phyloP scores from a whole-genome alignment of 1,140 invertebrate species.

The Aphis gossypii region DNA sequence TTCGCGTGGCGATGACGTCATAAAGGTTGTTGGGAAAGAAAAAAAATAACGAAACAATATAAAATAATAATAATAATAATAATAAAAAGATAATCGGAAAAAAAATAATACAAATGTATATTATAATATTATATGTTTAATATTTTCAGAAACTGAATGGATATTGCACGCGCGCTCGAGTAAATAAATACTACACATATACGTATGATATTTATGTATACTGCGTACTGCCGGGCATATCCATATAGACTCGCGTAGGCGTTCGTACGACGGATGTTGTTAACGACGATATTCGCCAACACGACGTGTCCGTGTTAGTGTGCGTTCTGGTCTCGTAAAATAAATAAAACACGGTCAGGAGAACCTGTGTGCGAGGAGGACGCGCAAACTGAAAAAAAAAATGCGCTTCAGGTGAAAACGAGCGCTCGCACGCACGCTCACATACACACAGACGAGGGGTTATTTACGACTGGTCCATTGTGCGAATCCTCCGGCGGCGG shows the following conservation, averaged over 20 bases:
- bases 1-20: slow-evolving; percentile 9
- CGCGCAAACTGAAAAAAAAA: not conserved
- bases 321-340: slow-evolving; percentile 38
- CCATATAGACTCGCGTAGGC: slow-evolving; percentile 22
- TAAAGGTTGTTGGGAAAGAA: not conserved
- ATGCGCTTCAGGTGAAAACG: not conserved
- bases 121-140: not conserved
- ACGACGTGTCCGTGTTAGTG: not conserved
- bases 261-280: slow-evolving; percentile 54
- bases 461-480: slow-evolving; percentile 56
- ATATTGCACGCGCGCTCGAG: not conserved
- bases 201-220: not conserved
- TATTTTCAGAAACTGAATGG: slow-evolving; percentile 11
- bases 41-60: not conserved
- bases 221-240: no score
- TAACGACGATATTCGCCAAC: slow-evolving; percentile 53
- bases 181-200: not conserved
- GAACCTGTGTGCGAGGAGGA: not conserved
- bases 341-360: slow-evolving; percentile 46
- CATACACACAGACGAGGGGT: not conserved
- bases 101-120: not conserved
- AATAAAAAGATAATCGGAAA: not conserved
- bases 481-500: slow-evolving; percentile 39
- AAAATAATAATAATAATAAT: slow-evolving; percentile 25
- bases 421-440: not conserved